phyloP scores from a whole-genome alignment of 2,797 vertebrate species.

The Buphagus erythrorhynchus region DNA sequence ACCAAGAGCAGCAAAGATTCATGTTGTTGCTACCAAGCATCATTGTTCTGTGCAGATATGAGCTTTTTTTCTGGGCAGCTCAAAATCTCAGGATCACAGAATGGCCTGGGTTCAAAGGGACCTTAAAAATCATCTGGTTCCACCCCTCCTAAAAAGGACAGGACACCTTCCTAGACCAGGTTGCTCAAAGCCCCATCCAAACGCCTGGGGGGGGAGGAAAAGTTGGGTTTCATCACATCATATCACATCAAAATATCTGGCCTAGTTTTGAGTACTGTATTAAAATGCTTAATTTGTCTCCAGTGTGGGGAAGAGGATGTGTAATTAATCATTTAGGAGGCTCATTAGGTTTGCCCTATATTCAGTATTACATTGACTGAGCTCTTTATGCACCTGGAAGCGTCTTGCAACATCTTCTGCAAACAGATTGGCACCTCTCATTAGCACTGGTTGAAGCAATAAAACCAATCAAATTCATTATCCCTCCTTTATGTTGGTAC shows the following conservation, averaged over 20 bases:
- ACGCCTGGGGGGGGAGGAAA: not conserved
- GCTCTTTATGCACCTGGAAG: not conserved
- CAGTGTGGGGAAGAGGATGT: not conserved
- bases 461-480: constrained; percentile 7
- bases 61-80: not conserved
- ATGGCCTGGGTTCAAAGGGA: not conserved
- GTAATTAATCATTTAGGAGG: constrained; percentile 20
- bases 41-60: accelerated
- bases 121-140: not conserved
- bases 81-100: not conserved
- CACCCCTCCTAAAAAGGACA: not conserved
- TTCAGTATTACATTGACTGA: not conserved
- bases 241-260: not conserved
- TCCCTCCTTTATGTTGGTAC: not conserved
- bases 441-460: not conserved
- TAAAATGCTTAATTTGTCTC: constrained; percentile 22
- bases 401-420: not conserved
- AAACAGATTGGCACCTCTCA: not conserved
- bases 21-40: not conserved
- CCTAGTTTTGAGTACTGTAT: not conserved
- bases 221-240: accelerated
- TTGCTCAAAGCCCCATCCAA: not conserved
- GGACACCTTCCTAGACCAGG: not conserved
- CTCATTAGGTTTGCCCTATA: not conserved
- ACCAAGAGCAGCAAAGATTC: not conserved